Evolutionary conservation across 2,113 vertebrate species (phyloP).

Genomic region (Petaurus breviceps): DNA sequence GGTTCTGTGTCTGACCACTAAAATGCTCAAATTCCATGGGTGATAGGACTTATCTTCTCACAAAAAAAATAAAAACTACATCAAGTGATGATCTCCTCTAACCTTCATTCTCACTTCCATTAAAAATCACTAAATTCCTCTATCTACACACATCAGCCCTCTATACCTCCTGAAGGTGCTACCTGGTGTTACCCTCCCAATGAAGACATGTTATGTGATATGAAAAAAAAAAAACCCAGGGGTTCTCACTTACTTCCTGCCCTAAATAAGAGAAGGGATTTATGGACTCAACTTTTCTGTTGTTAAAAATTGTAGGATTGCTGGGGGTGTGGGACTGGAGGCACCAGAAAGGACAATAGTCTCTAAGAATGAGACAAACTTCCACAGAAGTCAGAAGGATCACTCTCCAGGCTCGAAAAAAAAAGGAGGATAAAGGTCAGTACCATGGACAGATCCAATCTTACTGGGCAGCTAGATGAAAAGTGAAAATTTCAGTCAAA

Average conservation of each 20-base stretch:
- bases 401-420: not conserved
- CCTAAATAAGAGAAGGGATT: not conserved
- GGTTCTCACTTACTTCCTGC: constrained; percentile 33
- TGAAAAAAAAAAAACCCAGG: not conserved
- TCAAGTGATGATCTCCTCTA: not conserved
- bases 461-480: not conserved
- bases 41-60: not conserved
- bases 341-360: not conserved
- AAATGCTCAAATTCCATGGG: not conserved
- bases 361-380: not conserved
- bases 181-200: not conserved
- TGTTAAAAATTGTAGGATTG: constrained; percentile 19
- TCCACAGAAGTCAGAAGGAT: not conserved
- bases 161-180: not conserved
- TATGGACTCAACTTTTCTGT: not conserved
- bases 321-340: not conserved
- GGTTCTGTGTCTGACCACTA: not conserved
- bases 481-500: not conserved
- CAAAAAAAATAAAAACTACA: not conserved
- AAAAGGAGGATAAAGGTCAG: not conserved
- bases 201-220: not conserved
- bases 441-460: not conserved
- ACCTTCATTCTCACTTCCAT: not conserved
- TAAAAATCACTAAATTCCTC: not conserved
- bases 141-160: not conserved